Conservation (phyloP, 35 echinoderm and acorn worm genomes). For the Heliocidaris erythrogramma region DNA sequence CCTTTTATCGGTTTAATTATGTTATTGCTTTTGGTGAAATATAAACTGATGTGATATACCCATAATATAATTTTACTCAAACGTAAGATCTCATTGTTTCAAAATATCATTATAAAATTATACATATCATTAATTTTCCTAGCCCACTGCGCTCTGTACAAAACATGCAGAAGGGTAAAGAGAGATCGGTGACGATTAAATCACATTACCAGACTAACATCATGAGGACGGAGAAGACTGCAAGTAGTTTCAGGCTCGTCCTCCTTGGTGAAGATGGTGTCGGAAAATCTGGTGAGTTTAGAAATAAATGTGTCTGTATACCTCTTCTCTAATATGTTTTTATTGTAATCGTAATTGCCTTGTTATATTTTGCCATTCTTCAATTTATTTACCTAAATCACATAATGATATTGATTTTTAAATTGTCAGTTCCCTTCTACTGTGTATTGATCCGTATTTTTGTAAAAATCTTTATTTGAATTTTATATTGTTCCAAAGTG, state of each 20-base stretch:
- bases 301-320: not conserved
- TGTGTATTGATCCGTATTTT: too few relatives aligned
- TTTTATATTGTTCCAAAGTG: not conserved
- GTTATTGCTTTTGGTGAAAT: not conserved
- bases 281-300: conserved; percentile 85
- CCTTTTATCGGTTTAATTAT: not conserved
- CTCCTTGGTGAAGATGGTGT: conserved; percentile 89
- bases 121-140: not conserved
- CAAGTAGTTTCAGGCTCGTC: conserved; percentile 72
- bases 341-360: not conserved
- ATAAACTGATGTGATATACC: not conserved
- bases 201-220: not conserved
- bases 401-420: too few relatives aligned
- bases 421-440: too few relatives aligned
- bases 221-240: conserved; percentile 71
- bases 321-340: not conserved
- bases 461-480: too few relatives aligned
- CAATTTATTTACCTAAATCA: not conserved
- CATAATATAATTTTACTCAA: not conserved
- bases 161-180: conserved; percentile 15
- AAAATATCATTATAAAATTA: not conserved
- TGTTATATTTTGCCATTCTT: not conserved
- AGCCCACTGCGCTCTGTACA: conserved; percentile 34
- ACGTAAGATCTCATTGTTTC: not conserved
- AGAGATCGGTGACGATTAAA: not conserved